Base-by-base conservation (phyloP, 1,140 invertebrate species). In the Cotesia chilonis region DNA sequence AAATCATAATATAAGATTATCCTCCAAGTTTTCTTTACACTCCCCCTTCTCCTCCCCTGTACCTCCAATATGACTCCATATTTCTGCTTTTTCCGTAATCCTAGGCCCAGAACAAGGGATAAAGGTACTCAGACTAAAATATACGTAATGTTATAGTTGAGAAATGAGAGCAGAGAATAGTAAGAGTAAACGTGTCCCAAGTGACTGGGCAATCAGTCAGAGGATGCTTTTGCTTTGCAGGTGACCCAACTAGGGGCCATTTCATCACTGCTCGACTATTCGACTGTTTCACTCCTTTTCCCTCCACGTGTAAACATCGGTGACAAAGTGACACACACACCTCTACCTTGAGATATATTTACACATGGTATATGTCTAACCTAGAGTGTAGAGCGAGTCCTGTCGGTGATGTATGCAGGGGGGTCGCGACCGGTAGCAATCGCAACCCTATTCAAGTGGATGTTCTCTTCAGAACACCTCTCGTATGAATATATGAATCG, bases 401-500 rank as follows among this genome's bases (percentile, higher is more conserved):
- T 72, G 76, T 74, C 68, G 20, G 77, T 85, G 83, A 85, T 84
- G 79, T 85, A 85, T 85, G 81, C 81, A 79, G 78, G 78, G 78
- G 81, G 81, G 83, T 84, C 79, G 74, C 78, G 81, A 75, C 80
- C 80, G 81, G 77, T 77, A 70, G 82, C 80, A 83, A 84, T 84
- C 83, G 80, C 75, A 37, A 36, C 28, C 41, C 47, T 12, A 52
- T 6, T 28, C 76, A 55, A 68, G 66, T 37, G 60, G 38, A 51
- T 14, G 57, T 41, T 47, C 57, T 63, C 37, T 63, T 20, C 6
- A 35, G 51, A 37, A n/a, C 47, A 14, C 52, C 54, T 80, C 79
- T 68, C 72, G 81, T 78, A 86, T 86, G 83, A 86, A 86, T 85
- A 85, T 81, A 83, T 84, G 81, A 84, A 85, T 84, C 79, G 80